Base-by-base conservation (phyloP, 2,797 vertebrate genomes). In the Malacoraja senta region DNA sequence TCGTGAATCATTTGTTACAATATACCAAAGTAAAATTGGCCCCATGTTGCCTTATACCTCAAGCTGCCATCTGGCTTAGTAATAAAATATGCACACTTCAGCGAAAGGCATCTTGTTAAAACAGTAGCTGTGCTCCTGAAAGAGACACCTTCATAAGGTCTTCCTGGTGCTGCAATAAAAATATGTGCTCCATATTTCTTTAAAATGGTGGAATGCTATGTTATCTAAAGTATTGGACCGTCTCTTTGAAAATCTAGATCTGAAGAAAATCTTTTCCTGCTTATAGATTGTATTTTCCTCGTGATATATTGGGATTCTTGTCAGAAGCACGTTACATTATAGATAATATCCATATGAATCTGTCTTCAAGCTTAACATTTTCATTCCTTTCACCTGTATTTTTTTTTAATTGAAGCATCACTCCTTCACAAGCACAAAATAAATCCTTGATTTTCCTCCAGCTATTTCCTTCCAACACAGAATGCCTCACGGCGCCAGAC, bases 21-120 rank as follows among this genome's bases (percentile, higher is more conserved):
- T 76, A 53, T 92, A 74, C 90, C 44, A 76, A 71, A 74, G 90
- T 92, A 35, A 92, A 74, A n/a, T 92, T 92, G 53, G 90, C 38
- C 38, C 38, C 35, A 53, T 92, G 90, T n/a, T 92, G 35, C 71
- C 38, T 44, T 29, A 26, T 58, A 92, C 44, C 71, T 53, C 71
- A 72, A 74, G 90, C 26, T 74, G 35, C 90, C 65, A 72, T 92
- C 90, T 74, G 71, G 68, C 35, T 92, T 26, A 53, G 12, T n/a
- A 68, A 74, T 44, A 29, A 91, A 29, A 8, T 72, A 76, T 74
- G 71, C 53, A 76, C 58, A 74, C 65, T 71, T 92, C 71, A 92
- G 35, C 26, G 17, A 92, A 92, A 74, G 35, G 44, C 90, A 53
- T 38, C 21, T 44, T 53, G 35, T 74, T 44, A 91, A 90, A 91